phyloP scores from a whole-genome alignment of 2,797 vertebrate species.

The Apodemus agrarius region DNA sequence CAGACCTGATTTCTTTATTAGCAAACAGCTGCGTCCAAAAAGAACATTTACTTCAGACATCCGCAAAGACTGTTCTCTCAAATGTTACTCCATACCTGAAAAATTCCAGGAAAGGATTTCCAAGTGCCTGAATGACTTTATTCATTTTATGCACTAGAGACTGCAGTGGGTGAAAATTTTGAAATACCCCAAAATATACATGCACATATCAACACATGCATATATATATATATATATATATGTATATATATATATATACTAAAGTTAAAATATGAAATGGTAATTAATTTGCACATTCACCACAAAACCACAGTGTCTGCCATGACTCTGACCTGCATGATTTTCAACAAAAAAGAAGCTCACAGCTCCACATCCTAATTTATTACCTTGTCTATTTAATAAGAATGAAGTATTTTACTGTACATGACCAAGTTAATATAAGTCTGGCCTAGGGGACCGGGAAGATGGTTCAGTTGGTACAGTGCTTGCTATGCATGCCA shows the following conservation, averaged over 20 bases:
- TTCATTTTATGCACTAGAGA: neutral
- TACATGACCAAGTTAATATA: neutral
- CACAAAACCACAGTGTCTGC: neutral
- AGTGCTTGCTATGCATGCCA: neutral
- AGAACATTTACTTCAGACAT: neutral
- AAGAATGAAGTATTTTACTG: neutral
- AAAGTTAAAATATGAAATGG: neutral
- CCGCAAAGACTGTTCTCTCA: neutral
- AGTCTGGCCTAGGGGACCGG: neutral
- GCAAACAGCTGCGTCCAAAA: constrained; percentile 76
- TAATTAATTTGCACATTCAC: neutral
- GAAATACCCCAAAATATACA: neutral
- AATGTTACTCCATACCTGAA: neutral
- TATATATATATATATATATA: neutral
- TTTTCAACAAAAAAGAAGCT: constrained; percentile 23
- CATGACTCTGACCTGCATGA: neutral
- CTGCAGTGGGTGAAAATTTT: neutral
- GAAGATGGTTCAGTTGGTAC: neutral
- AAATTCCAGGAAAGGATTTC: neutral
- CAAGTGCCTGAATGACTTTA: neutral
- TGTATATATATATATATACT: neutral
- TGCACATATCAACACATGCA: neutral
- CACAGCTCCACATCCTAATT: neutral
- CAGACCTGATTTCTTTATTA: constrained; percentile 68
- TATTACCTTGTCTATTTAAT: neutral